Evolutionary conservation across 2,113 vertebrate genomes (phyloP).

Genomic region (Sinocyclocheilus maitianheensis): DNA sequence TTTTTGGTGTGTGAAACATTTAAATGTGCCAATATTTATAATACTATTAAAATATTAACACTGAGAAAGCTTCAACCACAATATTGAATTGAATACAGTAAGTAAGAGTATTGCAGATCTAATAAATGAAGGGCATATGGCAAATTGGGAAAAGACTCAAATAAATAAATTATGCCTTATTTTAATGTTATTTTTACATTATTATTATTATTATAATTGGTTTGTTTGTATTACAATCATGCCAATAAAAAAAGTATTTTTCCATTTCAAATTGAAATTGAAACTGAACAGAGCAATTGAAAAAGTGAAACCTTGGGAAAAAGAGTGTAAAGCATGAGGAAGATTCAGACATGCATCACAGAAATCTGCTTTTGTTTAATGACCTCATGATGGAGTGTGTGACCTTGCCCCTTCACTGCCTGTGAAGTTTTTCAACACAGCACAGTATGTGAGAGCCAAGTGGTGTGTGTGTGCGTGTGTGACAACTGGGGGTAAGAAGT

Average conservation of each 20-base stretch:
- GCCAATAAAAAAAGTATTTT: neutral
- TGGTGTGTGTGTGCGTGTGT: conserved; percentile 43
- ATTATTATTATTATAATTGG: neutral
- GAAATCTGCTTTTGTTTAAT: conserved; percentile 49
- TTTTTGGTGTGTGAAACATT: neutral
- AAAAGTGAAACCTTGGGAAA: conserved; percentile 28
- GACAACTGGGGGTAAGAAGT: conserved; percentile 47
- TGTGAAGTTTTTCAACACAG: conserved; percentile 36
- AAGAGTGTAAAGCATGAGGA: conserved; percentile 30
- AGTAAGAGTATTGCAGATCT: neutral
- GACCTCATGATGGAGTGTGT: conserved; percentile 41
- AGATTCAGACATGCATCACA: conserved; percentile 26
- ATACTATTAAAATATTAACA: neutral
- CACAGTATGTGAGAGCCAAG: conserved; percentile 35
- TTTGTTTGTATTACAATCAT: neutral
- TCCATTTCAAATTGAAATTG: neutral
- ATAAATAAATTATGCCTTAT: too few relatives aligned
- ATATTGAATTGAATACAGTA: neutral
- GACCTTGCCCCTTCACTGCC: conserved; percentile 43
- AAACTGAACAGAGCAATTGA: neutral
- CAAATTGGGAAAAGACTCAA: neutral
- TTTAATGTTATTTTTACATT: neutral
- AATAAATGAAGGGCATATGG: neutral
- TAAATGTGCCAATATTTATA: neutral
- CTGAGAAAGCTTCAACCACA: too few relatives aligned